Percentiles rank a stretch among this genome's conserved stretches.
Conservation (phyloP, 2,113 vertebrate species). For the Heteronetta atricapilla region DNA sequence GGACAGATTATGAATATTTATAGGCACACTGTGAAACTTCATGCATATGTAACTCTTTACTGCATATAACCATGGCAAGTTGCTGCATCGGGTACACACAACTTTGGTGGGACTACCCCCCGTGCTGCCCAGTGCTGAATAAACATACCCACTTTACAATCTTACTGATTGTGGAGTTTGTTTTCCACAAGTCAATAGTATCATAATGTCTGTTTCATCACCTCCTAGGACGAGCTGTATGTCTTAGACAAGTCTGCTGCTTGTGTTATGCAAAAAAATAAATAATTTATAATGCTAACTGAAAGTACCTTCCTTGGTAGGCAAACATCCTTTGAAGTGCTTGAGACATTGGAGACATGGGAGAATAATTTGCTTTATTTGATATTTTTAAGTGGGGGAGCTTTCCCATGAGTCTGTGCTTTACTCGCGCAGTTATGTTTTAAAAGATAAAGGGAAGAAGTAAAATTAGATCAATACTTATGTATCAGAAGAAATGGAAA, state of each 20-base stretch:
- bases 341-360: not conserved
- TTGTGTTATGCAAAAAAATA: slow-evolving; percentile 55
- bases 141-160: no score
- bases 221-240: not conserved
- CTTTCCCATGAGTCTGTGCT: not conserved
- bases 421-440: not conserved
- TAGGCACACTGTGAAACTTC: no score
- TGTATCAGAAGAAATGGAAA: not conserved
- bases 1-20: no score
- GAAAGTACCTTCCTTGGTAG: not conserved
- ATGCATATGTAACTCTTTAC: no score
- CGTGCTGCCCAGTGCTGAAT: no score
- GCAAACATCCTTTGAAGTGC: not conserved
- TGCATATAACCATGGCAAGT: no score
- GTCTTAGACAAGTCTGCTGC: not conserved
- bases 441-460: not conserved
- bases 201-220: not conserved
- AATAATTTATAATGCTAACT: slow-evolving; percentile 25
- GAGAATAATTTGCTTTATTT: not conserved
- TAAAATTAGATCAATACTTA: not conserved
- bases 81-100: no score
- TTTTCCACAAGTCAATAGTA: not conserved
- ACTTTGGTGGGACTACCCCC: no score
- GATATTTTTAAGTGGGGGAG: not conserved
- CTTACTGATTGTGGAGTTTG: no score